Base-by-base conservation (phyloP, 2,797 vertebrate species). In the Yasuhikotakia modesta region DNA sequence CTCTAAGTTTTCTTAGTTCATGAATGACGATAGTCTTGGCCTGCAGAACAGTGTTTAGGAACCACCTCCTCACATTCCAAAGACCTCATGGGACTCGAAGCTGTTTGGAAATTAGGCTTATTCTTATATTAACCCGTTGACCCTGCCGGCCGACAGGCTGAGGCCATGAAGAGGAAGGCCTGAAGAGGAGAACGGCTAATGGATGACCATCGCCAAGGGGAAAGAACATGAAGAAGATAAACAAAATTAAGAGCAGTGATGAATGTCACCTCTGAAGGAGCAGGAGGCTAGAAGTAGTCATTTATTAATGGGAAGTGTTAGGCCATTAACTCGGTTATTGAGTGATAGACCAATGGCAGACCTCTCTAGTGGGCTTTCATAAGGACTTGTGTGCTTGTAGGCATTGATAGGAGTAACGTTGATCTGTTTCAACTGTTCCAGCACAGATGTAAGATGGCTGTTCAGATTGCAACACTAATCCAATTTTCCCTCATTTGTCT, bases 301-400 rank as follows among this genome's bases (percentile, higher is more conserved):
- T 84, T 82, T 83, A 79, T 79, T 84, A 82, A 83, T 73, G 52
- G 68, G 60, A 75, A 81, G 76, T 67, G 74, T 70, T 93, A 94
- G 93, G 91, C 92, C 90, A 94, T 96, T 95, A 95, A 95, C 95
- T 91, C 94, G 90, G 88, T 82, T 78, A 65, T 78, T 75, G 60
- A 71, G 73, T 80, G 90, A 72, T 76, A 60, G 53, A 50, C 79
- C 72, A 32, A 32, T 50, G 72, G 21, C 65, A 69, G 32, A 30
- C 27, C 16, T 14, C 68, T 74, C 43, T 58, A 35, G 63, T 17
- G 1, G 61, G 32, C 17, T 30, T 19, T 73, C 43, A 3, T n/a
- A 14, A 65, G 46, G 58, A 69, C 22, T 24, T 64, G 52, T 64
- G 52, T 0, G 48, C 45, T 78, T 32, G 10, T 17, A 71, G 5